These are phyloP conservation scores for Philereme vetulata DNA, from an alignment of 2,888 invertebrate genomes.

Conservation along the genomic window DNA sequence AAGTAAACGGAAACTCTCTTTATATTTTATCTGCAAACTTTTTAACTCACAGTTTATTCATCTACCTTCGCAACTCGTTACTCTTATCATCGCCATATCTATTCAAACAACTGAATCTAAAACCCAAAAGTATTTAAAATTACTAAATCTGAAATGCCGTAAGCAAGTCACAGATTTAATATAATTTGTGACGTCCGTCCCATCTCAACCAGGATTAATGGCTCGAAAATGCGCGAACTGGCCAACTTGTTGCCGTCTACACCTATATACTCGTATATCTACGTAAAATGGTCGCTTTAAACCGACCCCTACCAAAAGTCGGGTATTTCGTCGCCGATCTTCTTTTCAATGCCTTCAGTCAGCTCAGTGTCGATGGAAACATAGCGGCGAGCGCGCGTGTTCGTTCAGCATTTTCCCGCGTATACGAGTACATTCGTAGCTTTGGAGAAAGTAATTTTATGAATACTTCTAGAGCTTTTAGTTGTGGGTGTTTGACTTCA, in stretches of 20 bases:
- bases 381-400: conserved; percentile 25
- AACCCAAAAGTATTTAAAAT: neutral
- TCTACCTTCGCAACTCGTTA: too few relatives aligned
- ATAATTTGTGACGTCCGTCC: conserved; percentile 24
- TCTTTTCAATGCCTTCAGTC: conserved; percentile 9
- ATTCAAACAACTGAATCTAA: too few relatives aligned
- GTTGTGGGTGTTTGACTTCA: neutral
- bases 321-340: conserved; percentile 16
- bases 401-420: conserved; percentile 10
- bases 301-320: conserved; percentile 17
- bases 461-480: neutral
- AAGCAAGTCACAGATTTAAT: conserved; percentile 17
- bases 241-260: conserved; percentile 35
- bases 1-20: too few relatives aligned
- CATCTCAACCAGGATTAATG: conserved; percentile 32
- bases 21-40: too few relatives aligned
- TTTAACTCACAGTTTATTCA: too few relatives aligned
- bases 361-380: conserved; percentile 29
- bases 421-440: conserved; percentile 14
- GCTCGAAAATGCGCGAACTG: conserved; percentile 22
- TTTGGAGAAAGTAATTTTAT: conserved; percentile 1
- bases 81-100: too few relatives aligned
- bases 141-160: neutral
- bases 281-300: conserved; percentile 11
- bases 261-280: conserved; percentile 13